phyloP scores from a whole-genome alignment of 2,113 vertebrate species.

The Xerus inauris region DNA sequence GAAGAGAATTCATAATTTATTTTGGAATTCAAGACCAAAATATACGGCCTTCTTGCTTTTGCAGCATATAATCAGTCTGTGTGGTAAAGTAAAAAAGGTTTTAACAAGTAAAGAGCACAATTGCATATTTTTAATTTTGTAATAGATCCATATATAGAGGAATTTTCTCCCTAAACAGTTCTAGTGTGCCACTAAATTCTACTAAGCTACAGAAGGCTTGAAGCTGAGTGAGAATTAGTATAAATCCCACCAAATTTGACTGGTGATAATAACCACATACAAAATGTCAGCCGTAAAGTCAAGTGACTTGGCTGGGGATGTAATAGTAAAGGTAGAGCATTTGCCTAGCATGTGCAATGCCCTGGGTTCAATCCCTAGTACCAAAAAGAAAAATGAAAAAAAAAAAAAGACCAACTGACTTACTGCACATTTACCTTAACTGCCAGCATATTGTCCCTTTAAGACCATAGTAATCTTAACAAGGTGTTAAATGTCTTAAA shows the following conservation, averaged over 20 bases:
- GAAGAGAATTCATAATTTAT: neutral
- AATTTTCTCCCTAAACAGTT: neutral
- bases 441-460: neutral
- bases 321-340: too few species aligned
- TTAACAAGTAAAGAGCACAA: constrained; percentile 6
- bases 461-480: neutral
- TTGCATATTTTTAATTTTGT: neutral
- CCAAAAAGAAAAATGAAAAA: too few species aligned
- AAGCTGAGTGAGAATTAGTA: neutral
- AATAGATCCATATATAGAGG: neutral
- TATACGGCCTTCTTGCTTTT: constrained; percentile 1
- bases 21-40: constrained; percentile 36
- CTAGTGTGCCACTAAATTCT: neutral
- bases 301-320: neutral
- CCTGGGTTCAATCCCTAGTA: too few species aligned
- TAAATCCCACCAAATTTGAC: neutral
- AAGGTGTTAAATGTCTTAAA: neutral
- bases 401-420: neutral
- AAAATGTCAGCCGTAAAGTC: neutral
- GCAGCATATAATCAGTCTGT: neutral
- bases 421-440: neutral
- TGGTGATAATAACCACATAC: neutral
- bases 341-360: too few species aligned
- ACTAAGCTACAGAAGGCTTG: neutral
- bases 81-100: neutral